These are phyloP conservation scores for Crioceris asparagi DNA, from an alignment of 2,888 invertebrate species.

Conservation along the genomic window DNA sequence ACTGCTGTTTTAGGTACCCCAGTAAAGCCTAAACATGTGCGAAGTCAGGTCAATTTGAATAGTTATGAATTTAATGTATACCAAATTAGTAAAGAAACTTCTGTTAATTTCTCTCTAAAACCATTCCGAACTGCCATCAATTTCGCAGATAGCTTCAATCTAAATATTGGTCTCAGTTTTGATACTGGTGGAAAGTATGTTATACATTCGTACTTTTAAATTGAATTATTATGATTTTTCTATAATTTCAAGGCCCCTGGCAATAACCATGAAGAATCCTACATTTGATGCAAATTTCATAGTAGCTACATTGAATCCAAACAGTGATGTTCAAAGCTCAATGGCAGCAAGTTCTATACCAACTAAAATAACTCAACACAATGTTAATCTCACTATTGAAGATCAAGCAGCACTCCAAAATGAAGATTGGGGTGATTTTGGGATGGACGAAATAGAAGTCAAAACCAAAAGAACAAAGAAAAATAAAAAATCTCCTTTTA, in stretches of 20 bases:
- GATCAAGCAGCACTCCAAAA: slow-evolving; percentile 25
- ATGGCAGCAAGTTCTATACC: slow-evolving; percentile 20
- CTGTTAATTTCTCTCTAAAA: slow-evolving; percentile 76
- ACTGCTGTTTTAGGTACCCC: slow-evolving; percentile 37
- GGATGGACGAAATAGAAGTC: slow-evolving; percentile 11
- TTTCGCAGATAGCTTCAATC: slow-evolving; percentile 65
- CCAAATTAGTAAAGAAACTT: slow-evolving; percentile 50
- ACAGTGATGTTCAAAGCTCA: slow-evolving; percentile 36
- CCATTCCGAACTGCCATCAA: slow-evolving; percentile 69
- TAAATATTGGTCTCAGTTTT: slow-evolving; percentile 62
- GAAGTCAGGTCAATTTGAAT: slow-evolving; percentile 60
- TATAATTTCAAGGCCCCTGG: slow-evolving; percentile 60
- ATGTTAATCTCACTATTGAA: slow-evolving; percentile 21
- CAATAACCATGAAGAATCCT: slow-evolving; percentile 58
- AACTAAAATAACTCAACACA: slow-evolving; percentile 33
- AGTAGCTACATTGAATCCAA: slow-evolving; percentile 62
- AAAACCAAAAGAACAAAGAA: slow-evolving; percentile 11
- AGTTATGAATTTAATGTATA: slow-evolving; percentile 64
- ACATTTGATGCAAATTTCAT: slow-evolving; percentile 73
- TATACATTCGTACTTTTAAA: too few relatives aligned
- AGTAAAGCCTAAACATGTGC: slow-evolving; percentile 26
- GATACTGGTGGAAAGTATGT: slow-evolving; percentile 62
- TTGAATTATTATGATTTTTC: too few relatives aligned
- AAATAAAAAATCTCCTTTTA: slow-evolving; percentile 7
- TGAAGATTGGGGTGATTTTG: slow-evolving; percentile 27